Evolutionary conservation across 2,797 vertebrate genomes (phyloP).

Genomic region (Molossus molossus): DNA sequence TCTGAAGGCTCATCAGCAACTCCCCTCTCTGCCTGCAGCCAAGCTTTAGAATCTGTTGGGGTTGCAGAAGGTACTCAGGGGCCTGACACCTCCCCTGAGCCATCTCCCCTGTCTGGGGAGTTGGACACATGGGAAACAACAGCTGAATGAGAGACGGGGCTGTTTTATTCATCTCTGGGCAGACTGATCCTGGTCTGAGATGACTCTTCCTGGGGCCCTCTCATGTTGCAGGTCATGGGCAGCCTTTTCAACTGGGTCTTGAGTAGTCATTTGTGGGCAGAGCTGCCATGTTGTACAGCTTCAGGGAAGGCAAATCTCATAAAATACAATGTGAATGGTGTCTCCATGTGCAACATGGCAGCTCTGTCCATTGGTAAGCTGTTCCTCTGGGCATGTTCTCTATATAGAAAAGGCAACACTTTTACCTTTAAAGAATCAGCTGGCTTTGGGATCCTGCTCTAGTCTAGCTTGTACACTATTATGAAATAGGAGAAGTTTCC

Average conservation of each 20-base stretch:
- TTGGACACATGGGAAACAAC: background rate
- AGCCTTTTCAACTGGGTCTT: background rate
- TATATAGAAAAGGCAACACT: background rate
- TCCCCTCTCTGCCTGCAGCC: background rate
- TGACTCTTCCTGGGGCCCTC: background rate
- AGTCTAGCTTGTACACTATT: background rate
- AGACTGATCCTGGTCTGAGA: background rate
- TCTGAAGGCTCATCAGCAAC: slow-evolving; percentile 4
- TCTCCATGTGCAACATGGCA: background rate
- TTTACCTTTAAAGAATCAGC: background rate
- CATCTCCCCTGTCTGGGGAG: background rate
- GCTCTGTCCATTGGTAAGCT: background rate
- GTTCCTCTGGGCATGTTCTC: background rate
- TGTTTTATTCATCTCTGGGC: background rate
- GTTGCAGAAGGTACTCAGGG: background rate
- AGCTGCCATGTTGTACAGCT: background rate
- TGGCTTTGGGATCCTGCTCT: background rate
- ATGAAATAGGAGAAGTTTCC: slow-evolving; percentile 28
- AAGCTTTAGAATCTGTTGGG: background rate
- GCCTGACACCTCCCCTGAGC: background rate
- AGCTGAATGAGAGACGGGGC: background rate
- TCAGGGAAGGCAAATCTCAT: slow-evolving; percentile 32
- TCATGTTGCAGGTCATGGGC: background rate
- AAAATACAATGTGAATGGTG: background rate
- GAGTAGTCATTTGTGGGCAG: background rate